Evolutionary conservation across 1,140 invertebrate genomes (phyloP).

Genomic region (Pristionchus pacificus): DNA sequence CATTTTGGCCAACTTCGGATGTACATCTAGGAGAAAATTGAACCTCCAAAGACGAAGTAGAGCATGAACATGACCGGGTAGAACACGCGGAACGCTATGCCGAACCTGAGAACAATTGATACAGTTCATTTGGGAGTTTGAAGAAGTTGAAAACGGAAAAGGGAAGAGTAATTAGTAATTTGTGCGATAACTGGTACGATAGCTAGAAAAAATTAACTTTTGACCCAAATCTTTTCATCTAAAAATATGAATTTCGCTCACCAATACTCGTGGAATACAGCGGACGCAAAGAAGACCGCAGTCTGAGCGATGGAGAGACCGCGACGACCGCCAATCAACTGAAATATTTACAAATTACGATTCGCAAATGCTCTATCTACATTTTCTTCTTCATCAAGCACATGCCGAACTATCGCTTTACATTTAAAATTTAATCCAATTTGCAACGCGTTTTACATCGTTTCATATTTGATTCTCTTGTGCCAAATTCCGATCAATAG

Average conservation of each 20-base stretch:
- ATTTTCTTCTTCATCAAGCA: conserved; percentile 11
- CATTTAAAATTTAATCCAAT: too few relatives aligned
- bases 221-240: too few relatives aligned
- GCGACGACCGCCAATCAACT: conserved; percentile 45
- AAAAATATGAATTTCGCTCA: too few relatives aligned
- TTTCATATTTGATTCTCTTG: too few relatives aligned
- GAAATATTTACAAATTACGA: conserved; percentile 3
- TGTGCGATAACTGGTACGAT: too few relatives aligned
- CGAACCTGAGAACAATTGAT: conserved; percentile 59
- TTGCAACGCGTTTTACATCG: too few relatives aligned
- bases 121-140: too few relatives aligned
- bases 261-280: conserved; percentile 80
- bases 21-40: conserved; percentile 39
- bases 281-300: conserved; percentile 65
- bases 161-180: too few relatives aligned
- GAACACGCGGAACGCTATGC: conserved; percentile 74
- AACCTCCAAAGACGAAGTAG: conserved; percentile 53
- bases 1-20: conserved; percentile 11
- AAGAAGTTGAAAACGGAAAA: too few relatives aligned
- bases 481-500: too few relatives aligned
- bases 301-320: conserved; percentile 59
- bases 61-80: conserved; percentile 75
- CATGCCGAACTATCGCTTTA: too few relatives aligned
- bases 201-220: too few relatives aligned
- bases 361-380: conserved; percentile 12